These are phyloP conservation scores for Electrona antarctica DNA, from an alignment of 2,113 vertebrate genomes.

Conservation along the genomic window DNA sequence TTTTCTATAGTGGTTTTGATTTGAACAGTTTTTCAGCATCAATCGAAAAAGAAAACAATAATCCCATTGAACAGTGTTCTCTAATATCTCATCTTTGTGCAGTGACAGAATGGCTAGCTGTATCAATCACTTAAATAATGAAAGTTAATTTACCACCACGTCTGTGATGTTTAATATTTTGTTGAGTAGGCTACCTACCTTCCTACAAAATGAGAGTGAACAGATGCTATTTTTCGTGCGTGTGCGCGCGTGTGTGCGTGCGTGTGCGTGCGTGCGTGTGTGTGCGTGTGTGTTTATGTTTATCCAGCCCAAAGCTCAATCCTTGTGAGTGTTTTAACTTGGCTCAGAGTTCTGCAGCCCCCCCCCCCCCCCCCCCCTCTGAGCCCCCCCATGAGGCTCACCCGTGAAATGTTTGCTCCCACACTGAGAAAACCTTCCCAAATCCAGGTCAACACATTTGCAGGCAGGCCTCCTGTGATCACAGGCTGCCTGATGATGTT, in stretches of 20 bases:
- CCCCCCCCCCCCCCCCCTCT: constrained; percentile 23
- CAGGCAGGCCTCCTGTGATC: constrained; percentile 13
- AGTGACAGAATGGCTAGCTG: too few relatives aligned
- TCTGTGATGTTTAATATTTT: too few relatives aligned
- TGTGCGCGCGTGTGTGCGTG: background rate
- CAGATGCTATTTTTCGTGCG: background rate
- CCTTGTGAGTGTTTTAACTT: constrained; percentile 32
- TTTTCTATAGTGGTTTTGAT: too few relatives aligned
- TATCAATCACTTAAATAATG: too few relatives aligned
- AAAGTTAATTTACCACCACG: too few relatives aligned
- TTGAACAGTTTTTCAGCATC: too few relatives aligned
- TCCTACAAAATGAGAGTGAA: background rate
- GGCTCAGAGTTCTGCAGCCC: constrained; percentile 32
- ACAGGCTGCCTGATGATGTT: background rate
- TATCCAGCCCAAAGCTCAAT: constrained; percentile 19
- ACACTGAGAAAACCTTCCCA: constrained; percentile 31
- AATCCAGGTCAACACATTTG: constrained; percentile 51
- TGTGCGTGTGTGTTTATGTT: background rate
- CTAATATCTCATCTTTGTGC: too few relatives aligned
- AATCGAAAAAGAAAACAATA: too few relatives aligned
- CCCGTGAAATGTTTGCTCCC: constrained; percentile 26
- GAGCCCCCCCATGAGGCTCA: background rate
- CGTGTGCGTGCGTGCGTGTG: constrained; percentile 8
- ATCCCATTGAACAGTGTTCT: too few relatives aligned
- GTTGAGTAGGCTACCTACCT: too few relatives aligned